Conservation (phyloP, 2,113 vertebrate species). For the Oceanodroma tethys region DNA sequence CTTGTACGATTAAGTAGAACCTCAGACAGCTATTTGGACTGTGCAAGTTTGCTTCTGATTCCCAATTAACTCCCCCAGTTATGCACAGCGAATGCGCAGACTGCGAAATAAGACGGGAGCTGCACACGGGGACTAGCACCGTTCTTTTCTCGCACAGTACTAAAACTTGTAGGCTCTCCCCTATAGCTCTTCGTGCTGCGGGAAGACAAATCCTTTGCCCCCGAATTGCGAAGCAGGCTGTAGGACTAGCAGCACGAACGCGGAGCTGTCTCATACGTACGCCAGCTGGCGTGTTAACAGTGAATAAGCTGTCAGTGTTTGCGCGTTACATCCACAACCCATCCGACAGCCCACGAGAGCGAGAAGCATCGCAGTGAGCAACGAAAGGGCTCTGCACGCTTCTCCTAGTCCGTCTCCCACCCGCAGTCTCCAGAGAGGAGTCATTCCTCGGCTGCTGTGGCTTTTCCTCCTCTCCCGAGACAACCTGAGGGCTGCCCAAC, state of each 20-base stretch:
- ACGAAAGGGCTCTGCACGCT: background rate
- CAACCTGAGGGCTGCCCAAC: background rate
- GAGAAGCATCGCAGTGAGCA: background rate
- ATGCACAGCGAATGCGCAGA: rapidly evolving
- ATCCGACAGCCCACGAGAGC: rapidly evolving
- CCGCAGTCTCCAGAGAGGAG: rapidly evolving
- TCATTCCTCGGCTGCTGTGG: too few relatives aligned
- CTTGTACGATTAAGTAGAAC: background rate
- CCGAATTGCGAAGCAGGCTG: too few relatives aligned
- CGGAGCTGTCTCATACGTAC: too few relatives aligned
- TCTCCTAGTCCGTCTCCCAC: rapidly evolving
- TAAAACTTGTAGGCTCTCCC: rapidly evolving
- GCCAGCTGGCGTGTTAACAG: too few relatives aligned
- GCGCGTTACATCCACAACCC: too few relatives aligned
- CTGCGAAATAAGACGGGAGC: rapidly evolving
- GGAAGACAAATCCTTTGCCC: too few relatives aligned
- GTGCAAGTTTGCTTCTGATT: rapidly evolving
- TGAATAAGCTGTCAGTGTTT: too few relatives aligned
- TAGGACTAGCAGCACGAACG: too few relatives aligned
- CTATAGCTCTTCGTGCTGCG: rapidly evolving
- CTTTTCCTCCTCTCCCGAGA: background rate
- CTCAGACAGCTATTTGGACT: background rate
- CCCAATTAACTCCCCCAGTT: background rate
- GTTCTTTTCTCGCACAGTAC: rapidly evolving
- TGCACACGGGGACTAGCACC: rapidly evolving